Percentiles rank a stretch among this genome's conserved stretches.
These are phyloP conservation scores for Criorhina ranunculi DNA, from an alignment of 2,888 invertebrate species.

Conservation along the genomic window DNA sequence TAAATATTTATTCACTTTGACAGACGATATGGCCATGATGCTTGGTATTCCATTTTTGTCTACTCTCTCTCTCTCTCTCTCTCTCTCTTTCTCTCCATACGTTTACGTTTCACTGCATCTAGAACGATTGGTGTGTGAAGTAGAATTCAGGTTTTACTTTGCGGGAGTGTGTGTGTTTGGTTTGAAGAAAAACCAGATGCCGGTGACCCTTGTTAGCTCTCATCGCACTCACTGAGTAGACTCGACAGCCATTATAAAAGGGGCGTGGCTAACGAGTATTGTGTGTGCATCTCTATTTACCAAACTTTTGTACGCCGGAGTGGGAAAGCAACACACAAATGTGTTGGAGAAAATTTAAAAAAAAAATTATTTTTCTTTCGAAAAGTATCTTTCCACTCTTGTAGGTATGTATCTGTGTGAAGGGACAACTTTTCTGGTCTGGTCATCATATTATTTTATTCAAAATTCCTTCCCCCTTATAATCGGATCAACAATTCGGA, in stretches of 20 bases:
- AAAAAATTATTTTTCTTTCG: neutral
- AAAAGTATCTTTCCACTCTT: conserved; percentile 1
- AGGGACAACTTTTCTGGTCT: conserved; percentile 39
- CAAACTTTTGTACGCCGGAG: conserved; percentile 1
- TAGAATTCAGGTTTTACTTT: conserved; percentile 13
- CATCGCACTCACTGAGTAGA: conserved; percentile 27
- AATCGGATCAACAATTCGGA: conserved; percentile 61
- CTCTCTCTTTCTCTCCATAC: neutral
- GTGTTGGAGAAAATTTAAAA: neutral
- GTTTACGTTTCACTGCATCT: neutral
- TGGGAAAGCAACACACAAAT: conserved; percentile 2
- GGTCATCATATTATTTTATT: conserved; percentile 69
- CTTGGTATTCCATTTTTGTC: conserved; percentile 23
- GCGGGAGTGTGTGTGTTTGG: conserved; percentile 16
- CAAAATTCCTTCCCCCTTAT: conserved; percentile 52
- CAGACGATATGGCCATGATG: conserved; percentile 69
- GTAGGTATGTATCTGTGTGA: conserved; percentile 4
- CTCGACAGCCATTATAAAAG: conserved; percentile 73
- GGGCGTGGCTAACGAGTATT: conserved; percentile 59
- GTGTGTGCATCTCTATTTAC: conserved; percentile 49
- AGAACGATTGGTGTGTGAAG: neutral
- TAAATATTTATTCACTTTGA: conserved; percentile 71
- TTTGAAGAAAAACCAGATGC: conserved; percentile 38
- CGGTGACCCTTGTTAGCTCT: conserved; percentile 19
- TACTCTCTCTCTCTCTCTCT: neutral